Conservation (phyloP, 2,888 invertebrate genomes). For the Phrixothrix hirtus region DNA sequence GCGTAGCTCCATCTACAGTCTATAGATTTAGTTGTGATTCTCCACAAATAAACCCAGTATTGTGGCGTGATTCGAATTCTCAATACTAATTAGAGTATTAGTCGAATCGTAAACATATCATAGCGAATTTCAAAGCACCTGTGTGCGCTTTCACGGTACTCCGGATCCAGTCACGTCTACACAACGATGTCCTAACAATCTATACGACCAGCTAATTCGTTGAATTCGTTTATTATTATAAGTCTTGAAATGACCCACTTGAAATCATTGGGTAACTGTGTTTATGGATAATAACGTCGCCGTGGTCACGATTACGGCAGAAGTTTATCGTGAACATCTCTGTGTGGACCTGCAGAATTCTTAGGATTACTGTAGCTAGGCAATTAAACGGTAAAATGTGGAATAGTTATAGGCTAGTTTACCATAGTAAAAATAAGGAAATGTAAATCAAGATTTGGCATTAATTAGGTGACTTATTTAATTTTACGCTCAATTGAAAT, state of each 20-base stretch:
- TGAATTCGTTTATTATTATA: not conserved
- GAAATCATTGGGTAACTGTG: constrained; percentile 28
- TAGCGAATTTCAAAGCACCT: constrained; percentile 29
- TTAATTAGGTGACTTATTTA: no score
- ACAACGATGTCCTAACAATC: constrained; percentile 32
- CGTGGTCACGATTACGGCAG: constrained; percentile 37
- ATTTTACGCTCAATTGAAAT: no score
- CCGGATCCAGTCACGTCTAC: constrained; percentile 33
- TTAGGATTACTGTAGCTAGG: constrained; percentile 23
- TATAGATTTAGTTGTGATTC: no score
- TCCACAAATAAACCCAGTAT: no score
- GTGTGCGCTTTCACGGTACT: constrained; percentile 32
- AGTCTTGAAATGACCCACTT: not conserved
- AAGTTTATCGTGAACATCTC: constrained; percentile 37
- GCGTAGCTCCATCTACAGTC: not conserved
- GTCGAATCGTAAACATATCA: constrained; percentile 38
- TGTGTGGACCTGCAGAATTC: constrained; percentile 33
- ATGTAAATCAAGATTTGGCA: no score
- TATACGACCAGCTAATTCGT: constrained; percentile 12
- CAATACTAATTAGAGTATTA: constrained; percentile 38
- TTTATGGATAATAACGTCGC: constrained; percentile 39
- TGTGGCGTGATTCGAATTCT: constrained; percentile 36
- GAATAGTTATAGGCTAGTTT: no score
- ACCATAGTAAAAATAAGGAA: no score
- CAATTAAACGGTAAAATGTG: no score